Conservation (phyloP, 2,888 invertebrate species). For the Tipula lateralis region DNA sequence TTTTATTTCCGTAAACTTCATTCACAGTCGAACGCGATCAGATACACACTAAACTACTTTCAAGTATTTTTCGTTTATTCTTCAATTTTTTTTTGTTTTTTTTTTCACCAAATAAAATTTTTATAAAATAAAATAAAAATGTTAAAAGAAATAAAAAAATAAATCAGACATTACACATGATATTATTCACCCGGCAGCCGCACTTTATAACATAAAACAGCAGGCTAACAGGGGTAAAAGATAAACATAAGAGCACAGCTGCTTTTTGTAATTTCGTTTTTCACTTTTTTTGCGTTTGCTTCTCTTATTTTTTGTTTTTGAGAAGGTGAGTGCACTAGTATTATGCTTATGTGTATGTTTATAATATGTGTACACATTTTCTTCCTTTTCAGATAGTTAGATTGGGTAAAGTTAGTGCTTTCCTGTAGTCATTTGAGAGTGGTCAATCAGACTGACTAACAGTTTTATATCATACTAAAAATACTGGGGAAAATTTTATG, state of each 20-base stretch:
- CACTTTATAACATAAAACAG: conserved; percentile 28
- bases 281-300: neutral
- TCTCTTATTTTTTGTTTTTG: neutral
- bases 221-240: conserved; percentile 28
- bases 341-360: neutral
- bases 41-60: conserved; percentile 11
- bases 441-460: no score
- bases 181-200: conserved; percentile 25
- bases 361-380: neutral
- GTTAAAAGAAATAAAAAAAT: neutral
- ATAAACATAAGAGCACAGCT: conserved; percentile 26
- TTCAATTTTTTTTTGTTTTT: neutral
- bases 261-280: conserved; percentile 12
- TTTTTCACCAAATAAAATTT: neutral
- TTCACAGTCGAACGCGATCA: neutral
- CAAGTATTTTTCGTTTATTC: neutral
- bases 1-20: neutral
- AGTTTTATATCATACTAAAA: no score
- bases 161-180: conserved; percentile 29
- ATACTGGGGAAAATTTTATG: no score
- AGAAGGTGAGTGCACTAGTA: neutral
- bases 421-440: neutral
- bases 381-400: neutral
- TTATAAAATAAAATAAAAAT: conserved; percentile 20
- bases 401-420: neutral